Conservation (phyloP, 2,888 invertebrate species). For the Ptychoptera albimana region DNA sequence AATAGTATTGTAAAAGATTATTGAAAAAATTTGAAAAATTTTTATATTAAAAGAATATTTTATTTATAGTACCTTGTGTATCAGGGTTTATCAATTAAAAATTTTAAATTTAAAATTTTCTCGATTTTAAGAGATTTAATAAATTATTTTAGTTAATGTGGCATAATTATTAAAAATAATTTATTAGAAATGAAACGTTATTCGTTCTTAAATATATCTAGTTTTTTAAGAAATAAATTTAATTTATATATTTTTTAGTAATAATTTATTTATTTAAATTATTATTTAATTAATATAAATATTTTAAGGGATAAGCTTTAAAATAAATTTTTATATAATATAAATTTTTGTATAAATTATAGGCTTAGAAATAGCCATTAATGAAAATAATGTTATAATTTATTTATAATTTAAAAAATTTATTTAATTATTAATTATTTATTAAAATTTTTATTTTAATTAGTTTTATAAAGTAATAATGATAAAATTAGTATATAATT, state of each 20-base stretch:
- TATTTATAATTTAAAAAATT: conserved; percentile 32
- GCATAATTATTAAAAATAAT: conserved; percentile 43
- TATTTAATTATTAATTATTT: conserved; percentile 28
- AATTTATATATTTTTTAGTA: conserved; percentile 26
- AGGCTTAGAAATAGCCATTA: conserved; percentile 41
- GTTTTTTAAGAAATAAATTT: conserved; percentile 47
- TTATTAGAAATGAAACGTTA: conserved; percentile 48
- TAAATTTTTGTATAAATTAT: conserved; percentile 31
- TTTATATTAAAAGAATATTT: conserved; percentile 37
- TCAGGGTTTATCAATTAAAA: conserved; percentile 46
- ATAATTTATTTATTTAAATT: conserved; percentile 21
- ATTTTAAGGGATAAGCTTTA: conserved; percentile 44
- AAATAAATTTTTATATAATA: conserved; percentile 37
- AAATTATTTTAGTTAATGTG: conserved; percentile 40
- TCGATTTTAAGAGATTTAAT: conserved; percentile 48
- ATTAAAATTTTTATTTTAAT: conserved; percentile 31
- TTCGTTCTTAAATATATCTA: conserved; percentile 50
- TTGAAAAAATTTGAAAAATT: conserved; percentile 35
- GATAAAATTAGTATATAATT: conserved; percentile 41
- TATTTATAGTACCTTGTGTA: conserved; percentile 53
- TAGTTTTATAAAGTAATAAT: conserved; percentile 32
- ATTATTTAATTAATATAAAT: conserved; percentile 27
- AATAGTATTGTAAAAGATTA: conserved; percentile 41
- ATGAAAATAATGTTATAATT: conserved; percentile 34
- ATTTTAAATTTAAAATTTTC: conserved; percentile 29